Evolutionary conservation across 2,888 invertebrate species (phyloP).

Genomic region (Perithous albicinctus): DNA sequence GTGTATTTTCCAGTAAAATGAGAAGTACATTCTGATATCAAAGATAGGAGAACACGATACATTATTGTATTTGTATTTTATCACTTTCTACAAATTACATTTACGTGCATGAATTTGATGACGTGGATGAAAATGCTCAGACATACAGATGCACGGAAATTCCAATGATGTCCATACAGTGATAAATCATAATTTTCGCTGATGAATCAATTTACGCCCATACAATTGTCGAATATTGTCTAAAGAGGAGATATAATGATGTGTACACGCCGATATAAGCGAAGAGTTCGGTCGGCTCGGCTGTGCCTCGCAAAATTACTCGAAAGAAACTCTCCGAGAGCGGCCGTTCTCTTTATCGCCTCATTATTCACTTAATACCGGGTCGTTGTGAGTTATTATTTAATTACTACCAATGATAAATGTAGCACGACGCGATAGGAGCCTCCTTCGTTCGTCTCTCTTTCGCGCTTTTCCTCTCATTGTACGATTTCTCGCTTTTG

Average conservation of each 20-base stretch:
- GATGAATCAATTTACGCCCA: neutral
- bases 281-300: slow-evolving; percentile 16
- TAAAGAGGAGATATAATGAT: neutral
- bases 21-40: too few species aligned
- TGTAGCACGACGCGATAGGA: slow-evolving; percentile 75
- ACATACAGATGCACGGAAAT: slow-evolving; percentile 6
- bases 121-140: neutral
- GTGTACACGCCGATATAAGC: neutral
- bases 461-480: slow-evolving; percentile 39
- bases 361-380: slow-evolving; percentile 78
- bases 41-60: too few species aligned
- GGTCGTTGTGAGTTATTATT: slow-evolving; percentile 79
- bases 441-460: slow-evolving; percentile 55
- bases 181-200: neutral
- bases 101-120: too few species aligned
- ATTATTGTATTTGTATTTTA: too few species aligned
- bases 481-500: slow-evolving; percentile 26
- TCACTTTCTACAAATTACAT: too few species aligned
- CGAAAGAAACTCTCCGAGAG: slow-evolving; percentile 45
- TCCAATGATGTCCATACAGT: neutral
- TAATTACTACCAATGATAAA: slow-evolving; percentile 81
- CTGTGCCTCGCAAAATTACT: slow-evolving; percentile 36
- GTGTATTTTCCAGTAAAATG: too few species aligned
- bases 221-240: neutral
- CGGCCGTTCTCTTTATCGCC: slow-evolving; percentile 72